Percentiles rank a stretch among this genome's conserved stretches.
phyloP scores from a whole-genome alignment of 2,797 vertebrate species.

The Hypotaenidia okinawae region DNA sequence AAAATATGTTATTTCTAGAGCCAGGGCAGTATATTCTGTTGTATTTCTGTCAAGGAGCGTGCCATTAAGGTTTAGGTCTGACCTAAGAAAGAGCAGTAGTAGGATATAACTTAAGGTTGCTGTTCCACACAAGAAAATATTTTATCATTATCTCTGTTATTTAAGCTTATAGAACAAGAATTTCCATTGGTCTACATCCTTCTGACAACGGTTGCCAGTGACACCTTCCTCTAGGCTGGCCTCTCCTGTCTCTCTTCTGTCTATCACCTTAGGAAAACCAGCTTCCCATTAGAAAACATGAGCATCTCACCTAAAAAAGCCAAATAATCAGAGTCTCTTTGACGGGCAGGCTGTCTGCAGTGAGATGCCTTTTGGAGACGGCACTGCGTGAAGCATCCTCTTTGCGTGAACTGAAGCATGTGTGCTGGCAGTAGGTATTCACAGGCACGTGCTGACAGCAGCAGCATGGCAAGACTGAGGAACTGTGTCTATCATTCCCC shows the following conservation, averaged over 20 bases:
- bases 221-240: not conserved
- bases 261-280: not conserved
- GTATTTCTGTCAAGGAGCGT: not conserved
- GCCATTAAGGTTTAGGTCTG: not conserved
- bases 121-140: not conserved
- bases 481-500: not conserved
- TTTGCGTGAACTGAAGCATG: not conserved
- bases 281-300: not conserved
- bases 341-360: not conserved
- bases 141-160: not conserved
- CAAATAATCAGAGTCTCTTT: not conserved
- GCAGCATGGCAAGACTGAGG: not conserved
- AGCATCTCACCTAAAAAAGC: not conserved
- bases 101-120: not conserved
- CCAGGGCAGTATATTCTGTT: not conserved
- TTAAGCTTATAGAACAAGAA: not conserved
- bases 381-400: accelerated
- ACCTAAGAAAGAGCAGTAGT: not conserved
- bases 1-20: not conserved
- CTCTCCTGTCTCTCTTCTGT: not conserved
- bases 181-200: not conserved
- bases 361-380: not conserved
- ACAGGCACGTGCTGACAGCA: not conserved
- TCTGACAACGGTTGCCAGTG: not conserved
- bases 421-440: not conserved